Evolutionary conservation across 2,888 invertebrate species (phyloP), one percentile per base, ranked within the genome.

Genomic region (Aspidiotus destructor): DNA sequence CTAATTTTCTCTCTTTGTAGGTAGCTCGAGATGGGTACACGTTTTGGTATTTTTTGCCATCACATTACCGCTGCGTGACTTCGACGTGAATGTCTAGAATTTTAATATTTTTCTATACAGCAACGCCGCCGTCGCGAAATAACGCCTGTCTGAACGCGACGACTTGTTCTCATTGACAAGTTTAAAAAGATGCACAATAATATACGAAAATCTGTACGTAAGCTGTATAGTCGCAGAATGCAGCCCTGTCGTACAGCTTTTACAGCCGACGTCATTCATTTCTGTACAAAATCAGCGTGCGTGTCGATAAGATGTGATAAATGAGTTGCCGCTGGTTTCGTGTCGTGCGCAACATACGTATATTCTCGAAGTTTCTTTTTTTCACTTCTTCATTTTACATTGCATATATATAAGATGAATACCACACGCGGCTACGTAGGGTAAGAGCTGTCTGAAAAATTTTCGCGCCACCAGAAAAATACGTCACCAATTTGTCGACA

Each of bases 381-480:
- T 41, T 53, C 52, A 53, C 63, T 41, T 53, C 53, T 48, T 48
- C n/a, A 11, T 48, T 48, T n/a, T n/a, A 48, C 48, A 11, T n/a
- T 48, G 48, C 63, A 53, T 63, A 40, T 40, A 48, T 42, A 17
- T 48, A 63, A 53, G 63, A 63, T 63, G 54, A 53, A 63, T 63
- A 63, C 41, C 53, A 15, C 41, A 28, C 63, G 63, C 52, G 44
- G 62, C 44, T 63, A 63, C 53, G 17, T n/a, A 10, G 41, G 28
- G 48, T 13, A 48, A 1, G 11, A 13, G 48, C n/a, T n/a, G 10
- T 13, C 48, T 48, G 11, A n/a, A n/a, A n/a, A 48, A 48, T 13
- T 48, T 13, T n/a, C 48, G 48, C 10, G 48, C 48, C 10, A 48
- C 11, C 10, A n/a, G n/a, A 48, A 48, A 44, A 48, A 48, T 48